A percentile compares a stretch with the other conserved stretches of the same genome.
phyloP scores from a whole-genome alignment of 1,140 invertebrate species.

The Diachasmimorpha longicaudata region DNA sequence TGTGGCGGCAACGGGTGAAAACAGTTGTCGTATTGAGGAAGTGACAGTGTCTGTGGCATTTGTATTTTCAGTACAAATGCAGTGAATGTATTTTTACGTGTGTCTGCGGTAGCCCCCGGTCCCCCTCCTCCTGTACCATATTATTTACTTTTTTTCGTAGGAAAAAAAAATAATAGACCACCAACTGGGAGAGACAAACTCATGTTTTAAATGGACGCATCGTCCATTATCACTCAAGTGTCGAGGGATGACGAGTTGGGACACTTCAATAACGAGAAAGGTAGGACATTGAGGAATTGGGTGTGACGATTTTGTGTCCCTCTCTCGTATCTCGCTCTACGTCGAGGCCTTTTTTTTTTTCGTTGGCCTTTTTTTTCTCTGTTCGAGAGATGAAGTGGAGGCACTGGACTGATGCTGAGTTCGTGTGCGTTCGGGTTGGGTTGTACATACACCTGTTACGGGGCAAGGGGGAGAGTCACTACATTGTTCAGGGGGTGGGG shows the following conservation, averaged over 20 bases:
- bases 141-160: no score
- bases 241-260: constrained; percentile 90
- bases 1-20: background rate
- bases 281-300: constrained; percentile 65
- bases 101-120: no score
- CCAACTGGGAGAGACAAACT: constrained; percentile 50
- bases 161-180: background rate
- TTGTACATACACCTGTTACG: constrained; percentile 50
- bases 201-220: constrained; percentile 94
- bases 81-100: background rate
- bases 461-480: constrained; percentile 4
- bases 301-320: constrained; percentile 40
- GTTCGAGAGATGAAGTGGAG: background rate
- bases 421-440: constrained; percentile 6
- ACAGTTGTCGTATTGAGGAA: background rate
- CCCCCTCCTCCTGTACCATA: no score
- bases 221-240: constrained; percentile 98
- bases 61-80: background rate
- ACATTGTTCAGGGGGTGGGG: background rate
- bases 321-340: constrained; percentile 39
- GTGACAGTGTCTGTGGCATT: background rate
- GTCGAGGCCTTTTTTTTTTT: constrained; percentile 16
- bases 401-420: background rate
- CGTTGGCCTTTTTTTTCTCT: background rate
- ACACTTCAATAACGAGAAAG: constrained; percentile 90